These are phyloP conservation scores for Mola mola DNA, from an alignment of 2,113 vertebrate genomes.

Conservation along the genomic window DNA sequence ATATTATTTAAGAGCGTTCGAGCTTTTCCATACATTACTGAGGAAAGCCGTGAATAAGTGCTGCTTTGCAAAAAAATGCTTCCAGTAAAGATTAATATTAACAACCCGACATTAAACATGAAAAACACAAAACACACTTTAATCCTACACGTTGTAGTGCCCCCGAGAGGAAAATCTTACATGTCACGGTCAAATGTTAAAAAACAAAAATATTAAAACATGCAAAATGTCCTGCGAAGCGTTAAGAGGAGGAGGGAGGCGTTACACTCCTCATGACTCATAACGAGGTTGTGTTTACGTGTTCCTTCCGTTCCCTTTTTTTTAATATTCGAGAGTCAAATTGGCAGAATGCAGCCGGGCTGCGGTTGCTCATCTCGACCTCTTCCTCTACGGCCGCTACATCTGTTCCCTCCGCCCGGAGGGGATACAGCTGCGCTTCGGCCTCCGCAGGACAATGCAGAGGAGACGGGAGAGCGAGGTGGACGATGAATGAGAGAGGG, in stretches of 20 bases:
- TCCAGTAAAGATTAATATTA: conserved; percentile 21
- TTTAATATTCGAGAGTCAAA: conserved; percentile 43
- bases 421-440: conserved; percentile 79
- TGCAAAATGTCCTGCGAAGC: conserved; percentile 15
- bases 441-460: conserved; percentile 71
- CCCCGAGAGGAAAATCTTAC: background rate
- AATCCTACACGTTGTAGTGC: conserved; percentile 17
- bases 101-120: conserved; percentile 12
- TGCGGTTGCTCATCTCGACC: conserved; percentile 41
- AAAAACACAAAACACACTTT: conserved; percentile 9
- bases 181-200: conserved; percentile 11
- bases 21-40: conserved; percentile 12
- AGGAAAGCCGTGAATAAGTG: background rate
- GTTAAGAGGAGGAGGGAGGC: conserved; percentile 11
- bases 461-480: conserved; percentile 22
- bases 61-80: conserved; percentile 26
- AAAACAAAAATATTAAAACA: conserved; percentile 34
- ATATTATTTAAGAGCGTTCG: conserved; percentile 27
- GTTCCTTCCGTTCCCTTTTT: background rate
- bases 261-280: background rate
- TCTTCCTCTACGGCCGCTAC: conserved; percentile 61
- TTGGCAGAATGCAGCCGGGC: conserved; percentile 41
- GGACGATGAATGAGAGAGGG: too few species aligned
- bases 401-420: conserved; percentile 75
- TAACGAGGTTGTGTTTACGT: too few species aligned